A percentile compares a stretch with the other conserved stretches of the same genome.
Conservation (phyloP, 2,888 invertebrate species). For the Charanyca ferruginea region DNA sequence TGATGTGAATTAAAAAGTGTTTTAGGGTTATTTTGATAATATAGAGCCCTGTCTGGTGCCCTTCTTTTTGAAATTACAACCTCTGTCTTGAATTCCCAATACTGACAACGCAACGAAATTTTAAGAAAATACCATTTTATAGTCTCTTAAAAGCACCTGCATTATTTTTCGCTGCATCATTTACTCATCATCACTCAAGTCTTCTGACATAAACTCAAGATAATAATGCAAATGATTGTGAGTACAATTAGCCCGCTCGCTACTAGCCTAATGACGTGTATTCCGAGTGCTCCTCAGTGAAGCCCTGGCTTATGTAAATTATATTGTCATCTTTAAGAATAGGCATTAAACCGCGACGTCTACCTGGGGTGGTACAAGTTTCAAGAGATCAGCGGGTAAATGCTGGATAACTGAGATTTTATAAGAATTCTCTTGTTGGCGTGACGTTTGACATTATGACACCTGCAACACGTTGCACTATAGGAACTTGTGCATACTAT, state of each 20-base stretch:
- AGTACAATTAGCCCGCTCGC: slow-evolving; percentile 52
- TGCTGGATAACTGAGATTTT: background rate
- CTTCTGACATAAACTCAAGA: slow-evolving; percentile 47
- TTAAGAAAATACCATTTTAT: background rate
- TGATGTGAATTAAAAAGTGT: background rate
- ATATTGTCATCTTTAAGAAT: slow-evolving; percentile 83
- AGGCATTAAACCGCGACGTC: slow-evolving; percentile 74
- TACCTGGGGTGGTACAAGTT: slow-evolving; percentile 55
- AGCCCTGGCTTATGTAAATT: slow-evolving; percentile 82
- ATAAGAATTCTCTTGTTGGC: background rate
- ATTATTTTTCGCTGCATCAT: background rate
- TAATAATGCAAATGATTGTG: slow-evolving; percentile 55
- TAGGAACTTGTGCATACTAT: too few species aligned
- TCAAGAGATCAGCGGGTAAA: background rate
- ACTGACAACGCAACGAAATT: background rate
- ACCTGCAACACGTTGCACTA: too few species aligned
- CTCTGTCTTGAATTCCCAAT: background rate
- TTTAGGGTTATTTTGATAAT: too few species aligned
- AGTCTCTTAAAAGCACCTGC: background rate
- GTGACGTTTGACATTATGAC: too few species aligned
- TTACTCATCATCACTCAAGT: slow-evolving; percentile 7
- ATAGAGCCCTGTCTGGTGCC: background rate
- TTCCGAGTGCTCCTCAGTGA: slow-evolving; percentile 65
- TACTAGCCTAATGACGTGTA: slow-evolving; percentile 54
- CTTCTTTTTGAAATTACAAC: background rate